Conservation (phyloP, 2,888 invertebrate genomes). For the Hedya salicella region DNA sequence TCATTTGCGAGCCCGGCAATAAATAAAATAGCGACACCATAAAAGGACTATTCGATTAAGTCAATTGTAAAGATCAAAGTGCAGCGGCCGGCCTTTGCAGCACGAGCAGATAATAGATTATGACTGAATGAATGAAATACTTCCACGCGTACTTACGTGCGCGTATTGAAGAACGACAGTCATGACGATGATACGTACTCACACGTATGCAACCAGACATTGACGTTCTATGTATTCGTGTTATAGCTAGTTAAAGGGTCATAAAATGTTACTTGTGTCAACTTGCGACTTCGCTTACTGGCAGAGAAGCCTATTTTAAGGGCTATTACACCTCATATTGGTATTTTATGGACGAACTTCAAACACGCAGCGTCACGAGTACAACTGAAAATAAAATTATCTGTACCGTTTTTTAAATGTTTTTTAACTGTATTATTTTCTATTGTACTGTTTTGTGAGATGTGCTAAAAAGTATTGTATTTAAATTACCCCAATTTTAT, state of each 20-base stretch:
- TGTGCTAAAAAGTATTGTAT: no score
- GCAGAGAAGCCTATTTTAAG: neutral
- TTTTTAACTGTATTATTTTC: no score
- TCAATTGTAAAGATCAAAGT: slow-evolving; percentile 70
- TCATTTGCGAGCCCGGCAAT: slow-evolving; percentile 53
- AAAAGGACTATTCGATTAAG: slow-evolving; percentile 70
- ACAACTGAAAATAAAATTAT: no score
- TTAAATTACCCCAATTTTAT: no score
- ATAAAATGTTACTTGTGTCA: slow-evolving; percentile 14
- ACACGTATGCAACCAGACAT: slow-evolving; percentile 19
- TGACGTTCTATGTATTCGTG: neutral
- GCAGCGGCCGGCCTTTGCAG: slow-evolving; percentile 48
- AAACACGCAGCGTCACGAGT: no score
- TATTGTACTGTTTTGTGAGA: no score
- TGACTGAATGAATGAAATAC: slow-evolving; percentile 55
- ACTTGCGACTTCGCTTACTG: neutral
- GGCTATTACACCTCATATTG: neutral
- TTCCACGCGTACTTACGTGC: slow-evolving; percentile 57
- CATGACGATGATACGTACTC: slow-evolving; percentile 21
- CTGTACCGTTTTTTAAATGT: no score
- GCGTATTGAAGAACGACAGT: slow-evolving; percentile 45
- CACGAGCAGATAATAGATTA: slow-evolving; percentile 53
- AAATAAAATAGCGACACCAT: slow-evolving; percentile 64
- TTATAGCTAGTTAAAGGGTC: neutral
- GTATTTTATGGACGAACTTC: no score